Percentiles rank a stretch among this genome's conserved stretches.
Evolutionary conservation across 1,140 invertebrate genomes (phyloP).

Genomic region (Cotesia chilonis): DNA sequence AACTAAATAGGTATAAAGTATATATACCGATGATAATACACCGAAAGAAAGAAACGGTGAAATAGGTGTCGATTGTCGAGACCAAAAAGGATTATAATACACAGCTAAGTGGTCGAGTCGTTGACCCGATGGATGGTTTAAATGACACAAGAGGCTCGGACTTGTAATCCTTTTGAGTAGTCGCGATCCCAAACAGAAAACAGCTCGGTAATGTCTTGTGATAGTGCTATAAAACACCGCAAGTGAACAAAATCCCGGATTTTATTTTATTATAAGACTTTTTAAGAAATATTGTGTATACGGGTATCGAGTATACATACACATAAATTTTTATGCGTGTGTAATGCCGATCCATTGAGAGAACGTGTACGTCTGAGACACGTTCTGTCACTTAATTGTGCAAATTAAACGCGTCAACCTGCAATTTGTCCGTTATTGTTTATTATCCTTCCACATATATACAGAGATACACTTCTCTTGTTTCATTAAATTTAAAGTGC

Average conservation of each 20-base stretch:
- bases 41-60: no score
- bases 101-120: slow-evolving; percentile 22
- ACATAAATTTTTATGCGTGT: no score
- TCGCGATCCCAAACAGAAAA: no score
- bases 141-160: slow-evolving; percentile 6
- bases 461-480: neutral
- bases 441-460: slow-evolving; percentile 1
- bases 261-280: no score
- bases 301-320: no score
- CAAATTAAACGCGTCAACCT: slow-evolving; percentile 34
- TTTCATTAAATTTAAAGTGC: neutral
- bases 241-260: slow-evolving; percentile 7
- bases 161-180: neutral
- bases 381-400: slow-evolving; percentile 35
- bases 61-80: no score
- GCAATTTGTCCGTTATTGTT: slow-evolving; percentile 21
- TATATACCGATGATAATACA: no score
- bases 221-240: neutral
- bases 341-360: slow-evolving; percentile 25
- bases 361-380: slow-evolving; percentile 28
- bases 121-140: slow-evolving; percentile 23
- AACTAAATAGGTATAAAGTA: no score
- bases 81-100: no score
- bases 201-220: no score
- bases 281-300: no score